Conservation (phyloP, 2,888 invertebrate genomes). For the Trachelus iudaicus region DNA sequence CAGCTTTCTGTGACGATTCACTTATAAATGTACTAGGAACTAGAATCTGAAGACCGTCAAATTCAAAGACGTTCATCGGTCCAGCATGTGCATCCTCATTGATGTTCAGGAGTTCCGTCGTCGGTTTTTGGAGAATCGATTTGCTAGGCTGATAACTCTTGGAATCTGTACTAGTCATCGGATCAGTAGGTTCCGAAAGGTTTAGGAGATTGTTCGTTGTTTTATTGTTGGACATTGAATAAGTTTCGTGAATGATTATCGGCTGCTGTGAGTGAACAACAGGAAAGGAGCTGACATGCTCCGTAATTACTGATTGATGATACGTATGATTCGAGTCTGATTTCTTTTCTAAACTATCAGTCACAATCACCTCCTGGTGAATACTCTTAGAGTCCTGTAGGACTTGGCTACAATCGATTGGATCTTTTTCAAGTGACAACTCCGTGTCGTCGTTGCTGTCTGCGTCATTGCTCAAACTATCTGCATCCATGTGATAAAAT, state of each 20-base stretch:
- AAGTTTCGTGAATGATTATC: slow-evolving; percentile 41
- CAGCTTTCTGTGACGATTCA: slow-evolving; percentile 63
- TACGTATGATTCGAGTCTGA: slow-evolving; percentile 26
- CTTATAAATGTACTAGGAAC: slow-evolving; percentile 64
- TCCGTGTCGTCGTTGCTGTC: slow-evolving; percentile 42
- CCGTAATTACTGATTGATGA: slow-evolving; percentile 51
- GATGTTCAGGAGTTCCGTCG: slow-evolving; percentile 59
- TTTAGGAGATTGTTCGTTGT: slow-evolving; percentile 43
- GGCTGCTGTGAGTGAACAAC: slow-evolving; percentile 47
- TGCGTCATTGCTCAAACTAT: slow-evolving; percentile 44
- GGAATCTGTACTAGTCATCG: slow-evolving; percentile 53
- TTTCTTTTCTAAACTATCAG: slow-evolving; percentile 16
- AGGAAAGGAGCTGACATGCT: slow-evolving; percentile 48
- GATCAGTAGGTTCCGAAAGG: slow-evolving; percentile 49
- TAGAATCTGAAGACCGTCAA: slow-evolving; percentile 66
- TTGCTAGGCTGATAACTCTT: slow-evolving; percentile 52
- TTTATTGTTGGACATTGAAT: slow-evolving; percentile 31
- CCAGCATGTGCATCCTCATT: slow-evolving; percentile 63
- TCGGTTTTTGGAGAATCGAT: slow-evolving; percentile 52
- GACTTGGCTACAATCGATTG: slow-evolving; percentile 44
- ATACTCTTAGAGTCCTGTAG: slow-evolving; percentile 35
- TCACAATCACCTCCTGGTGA: slow-evolving; percentile 22
- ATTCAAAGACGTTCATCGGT: slow-evolving; percentile 67
- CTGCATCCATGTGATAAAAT: slow-evolving; percentile 51
- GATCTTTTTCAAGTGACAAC: slow-evolving; percentile 41